Evolutionary conservation across 2,888 invertebrate genomes (phyloP).

Genomic region (Anticlea derivata): DNA sequence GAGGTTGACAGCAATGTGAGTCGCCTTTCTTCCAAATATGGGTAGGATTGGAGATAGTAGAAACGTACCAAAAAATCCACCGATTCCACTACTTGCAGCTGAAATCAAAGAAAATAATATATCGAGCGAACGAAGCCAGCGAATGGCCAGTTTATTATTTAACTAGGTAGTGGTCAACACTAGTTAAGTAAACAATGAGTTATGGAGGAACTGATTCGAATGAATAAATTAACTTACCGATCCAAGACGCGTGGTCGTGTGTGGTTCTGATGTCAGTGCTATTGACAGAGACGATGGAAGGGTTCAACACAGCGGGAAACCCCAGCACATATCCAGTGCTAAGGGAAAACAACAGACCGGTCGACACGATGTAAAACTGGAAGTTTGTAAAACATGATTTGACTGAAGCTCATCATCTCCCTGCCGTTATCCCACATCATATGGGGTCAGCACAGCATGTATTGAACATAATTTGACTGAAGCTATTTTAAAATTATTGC

Average conservation of each 20-base stretch:
- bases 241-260: constrained; percentile 49
- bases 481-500: too few species aligned
- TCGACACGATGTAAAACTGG: constrained; percentile 40
- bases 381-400: too few species aligned
- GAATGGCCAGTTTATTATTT: too few species aligned
- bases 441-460: too few species aligned
- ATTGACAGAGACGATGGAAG: constrained; percentile 43
- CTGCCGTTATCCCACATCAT: too few species aligned
- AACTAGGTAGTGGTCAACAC: too few species aligned
- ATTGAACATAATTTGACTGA: too few species aligned
- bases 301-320: constrained; percentile 48
- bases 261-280: constrained; percentile 47
- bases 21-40: constrained; percentile 45
- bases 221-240: constrained; percentile 42
- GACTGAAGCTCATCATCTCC: too few species aligned
- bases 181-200: too few species aligned
- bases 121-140: too few species aligned
- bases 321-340: constrained; percentile 44
- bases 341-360: constrained; percentile 34
- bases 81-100: constrained; percentile 50
- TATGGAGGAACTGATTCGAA: too few species aligned
- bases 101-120: too few species aligned
- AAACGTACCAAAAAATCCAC: constrained; percentile 46
- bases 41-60: constrained; percentile 48
- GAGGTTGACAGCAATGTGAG: constrained; percentile 35